These are phyloP conservation scores for Dysidea cf. avara DNA, from an alignment of 37 sponge, comb jelly and placozoan species.

Conservation along the genomic window DNA sequence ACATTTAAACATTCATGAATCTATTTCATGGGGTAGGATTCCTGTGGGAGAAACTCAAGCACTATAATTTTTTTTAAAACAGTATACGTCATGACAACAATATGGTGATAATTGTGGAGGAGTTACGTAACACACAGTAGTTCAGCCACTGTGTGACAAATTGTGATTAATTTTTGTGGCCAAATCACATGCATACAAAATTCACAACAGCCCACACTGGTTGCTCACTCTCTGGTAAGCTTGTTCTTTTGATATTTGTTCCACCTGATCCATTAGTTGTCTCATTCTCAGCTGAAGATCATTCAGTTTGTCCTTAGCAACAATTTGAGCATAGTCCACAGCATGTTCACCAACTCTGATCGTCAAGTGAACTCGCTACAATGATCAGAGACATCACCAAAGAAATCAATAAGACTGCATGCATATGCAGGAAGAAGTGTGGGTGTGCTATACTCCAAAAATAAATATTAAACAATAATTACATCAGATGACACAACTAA, in stretches of 20 bases:
- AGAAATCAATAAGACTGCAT: neutral
- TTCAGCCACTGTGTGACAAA: no score
- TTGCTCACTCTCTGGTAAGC: constrained; percentile 89
- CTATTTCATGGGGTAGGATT: no score
- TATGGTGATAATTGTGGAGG: no score
- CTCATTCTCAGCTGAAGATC: constrained; percentile 93
- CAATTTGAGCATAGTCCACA: constrained; percentile 88
- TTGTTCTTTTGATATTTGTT: constrained; percentile 96
- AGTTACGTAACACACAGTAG: no score
- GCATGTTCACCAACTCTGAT: constrained; percentile 95
- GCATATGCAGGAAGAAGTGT: neutral
- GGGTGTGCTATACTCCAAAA: neutral
- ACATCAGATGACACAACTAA: neutral
- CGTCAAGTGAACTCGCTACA: constrained; percentile 85
- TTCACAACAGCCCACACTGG: no score
- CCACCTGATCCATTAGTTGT: constrained; percentile 94
- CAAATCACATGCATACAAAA: no score
- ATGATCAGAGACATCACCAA: neutral
- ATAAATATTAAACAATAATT: neutral
- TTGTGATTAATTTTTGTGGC: no score
- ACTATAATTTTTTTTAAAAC: no score
- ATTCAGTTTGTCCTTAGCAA: constrained; percentile 93
- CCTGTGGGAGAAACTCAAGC: no score
- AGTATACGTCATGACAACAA: no score
- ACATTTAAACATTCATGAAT: no score